Percentiles rank a stretch among this genome's conserved stretches.
Conservation (phyloP, 2,888 invertebrate species). For the Hypomecis punctinalis region DNA sequence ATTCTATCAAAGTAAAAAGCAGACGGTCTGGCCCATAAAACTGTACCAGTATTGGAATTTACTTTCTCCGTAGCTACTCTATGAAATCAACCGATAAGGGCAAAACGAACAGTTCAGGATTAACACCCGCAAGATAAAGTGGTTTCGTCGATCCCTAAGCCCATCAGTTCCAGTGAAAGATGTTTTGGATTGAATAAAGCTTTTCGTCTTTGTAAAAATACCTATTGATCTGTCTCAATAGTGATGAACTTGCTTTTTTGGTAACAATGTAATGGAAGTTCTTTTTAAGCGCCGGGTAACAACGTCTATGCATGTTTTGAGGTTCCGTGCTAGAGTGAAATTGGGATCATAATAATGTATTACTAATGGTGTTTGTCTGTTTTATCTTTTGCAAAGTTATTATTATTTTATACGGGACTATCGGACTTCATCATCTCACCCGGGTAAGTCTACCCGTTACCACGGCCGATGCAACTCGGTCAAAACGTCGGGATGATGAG, state of each 20-base stretch:
- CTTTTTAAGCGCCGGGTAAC: slow-evolving; percentile 17
- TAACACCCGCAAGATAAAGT: slow-evolving; percentile 60
- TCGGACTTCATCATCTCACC: too few relatives aligned
- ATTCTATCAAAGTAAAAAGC: not conserved
- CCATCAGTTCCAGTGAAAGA: slow-evolving; percentile 54
- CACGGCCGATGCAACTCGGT: too few relatives aligned
- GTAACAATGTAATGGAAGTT: slow-evolving; percentile 34
- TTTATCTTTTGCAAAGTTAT: too few relatives aligned
- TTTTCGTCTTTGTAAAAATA: slow-evolving; percentile 50
- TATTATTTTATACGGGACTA: too few relatives aligned
- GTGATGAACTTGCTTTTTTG: slow-evolving; percentile 46
- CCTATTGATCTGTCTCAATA: slow-evolving; percentile 49
- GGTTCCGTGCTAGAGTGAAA: not conserved
- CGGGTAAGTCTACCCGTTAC: too few relatives aligned
- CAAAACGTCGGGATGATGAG: too few relatives aligned
- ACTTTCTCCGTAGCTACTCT: slow-evolving; percentile 26
- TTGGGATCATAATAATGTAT: too few relatives aligned
- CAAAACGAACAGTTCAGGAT: slow-evolving; percentile 51
- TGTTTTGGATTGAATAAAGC: slow-evolving; percentile 55
- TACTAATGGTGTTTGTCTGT: too few relatives aligned
- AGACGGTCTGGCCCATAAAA: slow-evolving; percentile 4
- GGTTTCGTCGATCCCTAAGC: slow-evolving; percentile 47
- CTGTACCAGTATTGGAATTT: slow-evolving; percentile 7
- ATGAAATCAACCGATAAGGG: slow-evolving; percentile 52
- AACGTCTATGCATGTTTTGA: not conserved